These are phyloP conservation scores for Artibeus lituratus DNA, from an alignment of 2,797 vertebrate genomes.

Conservation along the genomic window DNA sequence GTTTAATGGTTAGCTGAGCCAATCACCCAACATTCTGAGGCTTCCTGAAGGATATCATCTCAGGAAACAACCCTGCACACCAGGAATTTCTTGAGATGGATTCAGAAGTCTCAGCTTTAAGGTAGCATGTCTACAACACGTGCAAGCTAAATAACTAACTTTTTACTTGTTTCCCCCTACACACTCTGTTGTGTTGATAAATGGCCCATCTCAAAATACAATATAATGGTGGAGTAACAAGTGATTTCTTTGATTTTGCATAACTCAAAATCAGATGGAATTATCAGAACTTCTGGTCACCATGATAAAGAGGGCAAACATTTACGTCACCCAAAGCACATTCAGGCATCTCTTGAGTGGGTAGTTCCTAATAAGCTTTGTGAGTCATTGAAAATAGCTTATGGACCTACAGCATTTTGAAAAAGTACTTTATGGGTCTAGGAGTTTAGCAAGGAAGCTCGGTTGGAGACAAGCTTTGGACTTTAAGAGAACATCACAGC, in stretches of 20 bases:
- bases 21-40: not conserved
- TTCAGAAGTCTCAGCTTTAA: not conserved
- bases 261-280: not conserved
- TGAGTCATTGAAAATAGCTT: not conserved
- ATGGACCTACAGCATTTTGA: not conserved
- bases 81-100: not conserved
- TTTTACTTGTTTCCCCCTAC: not conserved
- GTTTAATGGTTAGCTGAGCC: not conserved
- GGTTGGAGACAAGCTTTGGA: not conserved
- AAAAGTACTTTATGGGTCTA: not conserved
- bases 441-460: not conserved
- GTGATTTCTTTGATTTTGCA: not conserved
- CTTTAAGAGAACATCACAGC: not conserved
- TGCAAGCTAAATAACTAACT: not conserved
- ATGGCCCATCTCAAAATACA: not conserved
- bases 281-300: not conserved
- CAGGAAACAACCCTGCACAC: not conserved
- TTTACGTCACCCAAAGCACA: not conserved
- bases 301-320: not conserved
- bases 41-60: not conserved
- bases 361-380: not conserved
- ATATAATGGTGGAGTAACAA: not conserved
- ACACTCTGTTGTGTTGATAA: constrained; percentile 14
- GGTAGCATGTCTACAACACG: not conserved
- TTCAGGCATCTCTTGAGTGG: not conserved